These are phyloP conservation scores for Philonicus albiceps DNA, from an alignment of 2,888 invertebrate species.

Conservation along the genomic window DNA sequence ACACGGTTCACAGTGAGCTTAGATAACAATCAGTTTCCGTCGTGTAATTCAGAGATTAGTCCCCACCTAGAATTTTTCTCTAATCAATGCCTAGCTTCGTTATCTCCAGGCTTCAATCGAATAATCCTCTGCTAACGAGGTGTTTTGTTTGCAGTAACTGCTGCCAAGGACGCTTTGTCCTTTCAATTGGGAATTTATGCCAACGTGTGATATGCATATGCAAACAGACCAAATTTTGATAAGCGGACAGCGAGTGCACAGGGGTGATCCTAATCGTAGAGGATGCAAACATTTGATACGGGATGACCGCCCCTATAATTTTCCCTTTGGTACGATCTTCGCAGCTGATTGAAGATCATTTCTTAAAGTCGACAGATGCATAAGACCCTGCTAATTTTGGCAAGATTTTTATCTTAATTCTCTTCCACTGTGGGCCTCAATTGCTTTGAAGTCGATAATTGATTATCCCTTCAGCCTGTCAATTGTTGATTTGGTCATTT, in stretches of 20 bases:
- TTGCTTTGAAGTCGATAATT: slow-evolving; percentile 30
- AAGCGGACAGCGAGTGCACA: slow-evolving; percentile 29
- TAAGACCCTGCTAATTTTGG: slow-evolving; percentile 44
- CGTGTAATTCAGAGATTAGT: slow-evolving; percentile 8
- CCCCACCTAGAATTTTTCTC: background rate
- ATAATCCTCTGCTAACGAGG: slow-evolving; percentile 49
- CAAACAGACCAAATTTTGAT: slow-evolving; percentile 46
- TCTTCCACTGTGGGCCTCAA: background rate
- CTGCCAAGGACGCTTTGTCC: background rate
- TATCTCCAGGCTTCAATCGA: slow-evolving; percentile 45
- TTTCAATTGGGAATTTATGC: background rate
- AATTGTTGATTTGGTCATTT: background rate
- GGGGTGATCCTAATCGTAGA: slow-evolving; percentile 12
- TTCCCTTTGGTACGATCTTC: slow-evolving; percentile 22
- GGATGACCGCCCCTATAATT: slow-evolving; percentile 45
- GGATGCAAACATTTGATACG: background rate
- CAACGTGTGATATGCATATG: slow-evolving; percentile 26
- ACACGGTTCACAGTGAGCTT: background rate
- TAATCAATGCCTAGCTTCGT: slow-evolving; percentile 4
- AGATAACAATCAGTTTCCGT: slow-evolving; percentile 20
- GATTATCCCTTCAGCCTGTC: background rate
- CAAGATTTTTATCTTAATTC: slow-evolving; percentile 47
- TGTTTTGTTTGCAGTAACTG: slow-evolving; percentile 40
- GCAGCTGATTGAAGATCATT: slow-evolving; percentile 21
- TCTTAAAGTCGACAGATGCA: slow-evolving; percentile 43